Percentiles rank a stretch among this genome's conserved stretches.
Conservation (phyloP, 2,888 invertebrate genomes). For the Mythimna loreyi region DNA sequence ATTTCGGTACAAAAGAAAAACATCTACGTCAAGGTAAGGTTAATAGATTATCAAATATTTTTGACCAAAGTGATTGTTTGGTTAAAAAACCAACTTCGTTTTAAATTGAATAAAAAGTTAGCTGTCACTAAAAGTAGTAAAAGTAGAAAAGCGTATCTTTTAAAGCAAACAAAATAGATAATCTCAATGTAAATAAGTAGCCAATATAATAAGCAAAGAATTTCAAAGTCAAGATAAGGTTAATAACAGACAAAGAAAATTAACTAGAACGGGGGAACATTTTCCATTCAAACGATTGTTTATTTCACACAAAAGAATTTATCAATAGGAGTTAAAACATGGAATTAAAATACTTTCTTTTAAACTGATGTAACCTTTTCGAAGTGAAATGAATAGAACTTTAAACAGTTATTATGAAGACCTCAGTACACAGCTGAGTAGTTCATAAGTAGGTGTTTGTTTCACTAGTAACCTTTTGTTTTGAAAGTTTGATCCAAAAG, state of each 20-base stretch:
- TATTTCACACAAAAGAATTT: slow-evolving; percentile 41
- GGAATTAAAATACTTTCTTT: slow-evolving; percentile 49
- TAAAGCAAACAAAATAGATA: not conserved
- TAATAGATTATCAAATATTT: not conserved
- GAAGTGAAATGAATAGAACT: not conserved
- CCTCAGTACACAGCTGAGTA: not conserved
- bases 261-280: slow-evolving; percentile 52
- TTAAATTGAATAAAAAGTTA: too few relatives aligned
- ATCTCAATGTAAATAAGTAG: not conserved
- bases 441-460: not conserved
- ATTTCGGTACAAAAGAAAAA: not conserved
- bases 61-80: too few relatives aligned
- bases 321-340: slow-evolving; percentile 29
- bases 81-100: too few relatives aligned
- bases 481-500: not conserved
- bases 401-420: not conserved
- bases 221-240: slow-evolving; percentile 24
- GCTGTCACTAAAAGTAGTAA: too few relatives aligned
- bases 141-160: not conserved
- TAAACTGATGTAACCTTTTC: slow-evolving; percentile 29
- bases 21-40: too few relatives aligned
- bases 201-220: slow-evolving; percentile 4
- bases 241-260: slow-evolving; percentile 24
- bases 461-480: not conserved
- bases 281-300: slow-evolving; percentile 12